Base-by-base conservation (phyloP, 2,888 invertebrate species). In the Ferdinandea cuprea region DNA sequence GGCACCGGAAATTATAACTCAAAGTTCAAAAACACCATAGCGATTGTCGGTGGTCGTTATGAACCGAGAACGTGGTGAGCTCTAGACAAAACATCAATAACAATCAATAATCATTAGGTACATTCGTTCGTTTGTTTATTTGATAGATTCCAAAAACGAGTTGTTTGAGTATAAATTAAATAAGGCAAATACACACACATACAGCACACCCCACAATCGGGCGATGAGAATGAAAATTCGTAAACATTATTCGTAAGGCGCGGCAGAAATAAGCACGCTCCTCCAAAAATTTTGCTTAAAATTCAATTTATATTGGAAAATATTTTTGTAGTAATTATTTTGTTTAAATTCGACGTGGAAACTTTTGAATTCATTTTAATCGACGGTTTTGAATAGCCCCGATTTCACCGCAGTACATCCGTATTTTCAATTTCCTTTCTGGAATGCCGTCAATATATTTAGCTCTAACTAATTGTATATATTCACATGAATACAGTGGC, bases 281-380 rank as follows among this genome's bases (percentile, higher is more conserved):
- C 35, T 37, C 17, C 17, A 46, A 9, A 32, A 17, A n/a, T n/a
- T 46, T 68, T 66, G 46, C 54, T 46, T 61, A 59, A 54, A 73
- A 73, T 73, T 44, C 21, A 54, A 72, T 78, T 58, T 58, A 21
- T 54, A 48, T 52, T 19, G 63, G 25, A 78, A 56, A 54, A 61
- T 61, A 66, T 73, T 73, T 79, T 65, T 52, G 50, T 59, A 56
- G 56, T 44, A 79, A 79, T 59, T 59, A 72, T 59, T 72, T 66
- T 54, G 59, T 54, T 44, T 32, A 28, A 25, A 37, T 21, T 25
- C 21, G 44, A 42, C 35, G 42, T 40, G 59, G 37, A 48, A 63
- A 19, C 13, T 37, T 61, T 32, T n/a, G 44, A 56, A 46, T 56
- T 68, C 68, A 56, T 25, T 35, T 35, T 35, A 68, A 68, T 61